These are phyloP conservation scores for Palythoa grandis DNA, from an alignment of 92 coral and sea anemone species.

Conservation along the genomic window DNA sequence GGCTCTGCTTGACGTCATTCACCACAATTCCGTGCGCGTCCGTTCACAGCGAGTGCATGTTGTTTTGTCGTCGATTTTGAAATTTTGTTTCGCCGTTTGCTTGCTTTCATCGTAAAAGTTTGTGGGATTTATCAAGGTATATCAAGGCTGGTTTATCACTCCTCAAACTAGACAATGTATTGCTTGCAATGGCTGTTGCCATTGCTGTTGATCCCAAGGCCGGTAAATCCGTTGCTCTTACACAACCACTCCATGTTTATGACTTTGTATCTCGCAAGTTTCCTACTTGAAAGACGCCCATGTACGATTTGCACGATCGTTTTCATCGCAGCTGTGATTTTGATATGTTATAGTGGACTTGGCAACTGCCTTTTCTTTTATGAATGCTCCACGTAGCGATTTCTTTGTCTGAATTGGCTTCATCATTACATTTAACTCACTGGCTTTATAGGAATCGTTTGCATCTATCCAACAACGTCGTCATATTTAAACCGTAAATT, in stretches of 20 bases:
- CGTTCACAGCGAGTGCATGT: background rate
- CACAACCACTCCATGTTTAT: slow-evolving; percentile 99
- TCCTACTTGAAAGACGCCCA: slow-evolving; percentile 99
- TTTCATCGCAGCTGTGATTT: slow-evolving; percentile 91
- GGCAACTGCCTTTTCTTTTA: slow-evolving; percentile 95
- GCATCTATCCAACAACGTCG: background rate
- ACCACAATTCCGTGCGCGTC: slow-evolving; percentile 43
- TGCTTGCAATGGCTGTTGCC: slow-evolving; percentile 99
- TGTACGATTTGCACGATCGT: slow-evolving; percentile 99
- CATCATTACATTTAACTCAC: background rate
- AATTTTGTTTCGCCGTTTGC: background rate
- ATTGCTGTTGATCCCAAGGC: slow-evolving; percentile 92
- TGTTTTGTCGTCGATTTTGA: background rate
- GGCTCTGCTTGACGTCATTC: slow-evolving; percentile 21
- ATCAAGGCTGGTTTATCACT: background rate
- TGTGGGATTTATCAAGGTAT: background rate
- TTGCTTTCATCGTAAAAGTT: background rate
- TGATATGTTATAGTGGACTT: slow-evolving; percentile 99
- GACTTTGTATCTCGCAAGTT: slow-evolving; percentile 98
- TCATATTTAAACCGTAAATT: background rate
- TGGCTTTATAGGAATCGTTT: background rate
- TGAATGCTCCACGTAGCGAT: slow-evolving; percentile 85
- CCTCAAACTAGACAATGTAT: slow-evolving; percentile 73
- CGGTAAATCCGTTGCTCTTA: slow-evolving; percentile 90
- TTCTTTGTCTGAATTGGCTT: slow-evolving; percentile 18